Percentiles rank a stretch among this genome's conserved stretches.
Conservation (phyloP, 92 coral and sea anemone species). For the Phymanthus crucifer region DNA sequence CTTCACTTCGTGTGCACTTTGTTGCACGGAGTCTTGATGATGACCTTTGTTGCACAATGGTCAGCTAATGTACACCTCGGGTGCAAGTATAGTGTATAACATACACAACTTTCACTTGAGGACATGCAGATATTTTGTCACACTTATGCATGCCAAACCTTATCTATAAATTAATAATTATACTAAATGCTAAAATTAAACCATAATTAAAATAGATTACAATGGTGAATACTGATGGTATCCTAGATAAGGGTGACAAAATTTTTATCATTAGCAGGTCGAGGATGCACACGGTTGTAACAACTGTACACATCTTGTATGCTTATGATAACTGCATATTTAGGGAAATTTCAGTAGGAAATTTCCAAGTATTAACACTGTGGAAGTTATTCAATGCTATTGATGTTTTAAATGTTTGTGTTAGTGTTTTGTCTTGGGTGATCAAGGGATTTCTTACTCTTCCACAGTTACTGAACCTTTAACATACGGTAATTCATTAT, state of each 20-base stretch:
- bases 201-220: neutral
- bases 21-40: neutral
- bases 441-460: neutral
- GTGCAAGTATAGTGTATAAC: neutral
- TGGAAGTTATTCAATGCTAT: neutral
- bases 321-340: neutral
- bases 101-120: neutral
- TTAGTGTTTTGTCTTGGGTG: neutral
- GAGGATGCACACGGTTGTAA: neutral
- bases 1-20: too few relatives aligned
- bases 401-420: neutral
- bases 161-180: neutral
- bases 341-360: neutral
- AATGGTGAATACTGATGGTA: neutral
- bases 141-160: neutral
- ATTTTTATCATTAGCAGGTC: neutral
- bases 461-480: too few relatives aligned
- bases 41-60: neutral
- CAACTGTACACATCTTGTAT: neutral
- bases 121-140: neutral
- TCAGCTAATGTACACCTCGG: neutral
- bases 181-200: neutral
- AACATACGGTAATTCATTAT: too few relatives aligned
- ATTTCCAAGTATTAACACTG: neutral
- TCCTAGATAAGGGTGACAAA: neutral